Evolutionary conservation across 2,797 vertebrate genomes (phyloP).

Genomic region (Enoplosus armatus): DNA sequence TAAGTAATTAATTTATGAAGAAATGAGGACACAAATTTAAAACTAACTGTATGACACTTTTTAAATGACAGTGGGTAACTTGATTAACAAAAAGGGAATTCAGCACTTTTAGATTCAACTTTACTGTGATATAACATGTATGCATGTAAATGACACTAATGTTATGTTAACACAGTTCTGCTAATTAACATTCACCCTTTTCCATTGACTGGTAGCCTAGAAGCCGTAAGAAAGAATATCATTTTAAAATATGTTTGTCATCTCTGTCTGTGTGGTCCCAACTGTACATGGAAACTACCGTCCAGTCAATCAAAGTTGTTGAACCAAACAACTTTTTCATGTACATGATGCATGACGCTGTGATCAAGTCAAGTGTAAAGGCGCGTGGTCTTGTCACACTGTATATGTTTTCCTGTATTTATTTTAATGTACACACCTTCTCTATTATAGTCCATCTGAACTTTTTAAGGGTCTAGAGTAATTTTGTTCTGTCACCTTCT

Average conservation of each 20-base stretch:
- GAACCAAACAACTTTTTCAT: slow-evolving; percentile 93
- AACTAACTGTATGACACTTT: slow-evolving; percentile 19
- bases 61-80: not conserved
- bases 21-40: not conserved
- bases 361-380: slow-evolving; percentile 79
- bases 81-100: not conserved
- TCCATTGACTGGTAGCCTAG: slow-evolving; percentile 6
- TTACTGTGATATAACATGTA: not conserved
- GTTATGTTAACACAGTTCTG: not conserved
- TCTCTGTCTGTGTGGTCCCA: slow-evolving; percentile 93
- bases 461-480: slow-evolving; percentile 59
- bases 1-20: not conserved
- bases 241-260: slow-evolving; percentile 98
- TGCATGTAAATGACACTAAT: slow-evolving; percentile 46
- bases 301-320: slow-evolving; percentile 91
- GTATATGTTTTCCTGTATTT: slow-evolving; percentile 62
- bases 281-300: slow-evolving; percentile 95
- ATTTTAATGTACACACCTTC: slow-evolving; percentile 60
- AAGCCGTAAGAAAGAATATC: slow-evolving; percentile 90
- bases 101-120: not conserved
- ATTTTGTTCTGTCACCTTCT: slow-evolving; percentile 67
- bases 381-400: slow-evolving; percentile 60
- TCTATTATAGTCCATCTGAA: slow-evolving; percentile 55
- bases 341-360: slow-evolving; percentile 94
- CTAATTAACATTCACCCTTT: not conserved